These are phyloP conservation scores for Plestiodon gilberti DNA, from an alignment of 2,113 vertebrate genomes.

Conservation along the genomic window DNA sequence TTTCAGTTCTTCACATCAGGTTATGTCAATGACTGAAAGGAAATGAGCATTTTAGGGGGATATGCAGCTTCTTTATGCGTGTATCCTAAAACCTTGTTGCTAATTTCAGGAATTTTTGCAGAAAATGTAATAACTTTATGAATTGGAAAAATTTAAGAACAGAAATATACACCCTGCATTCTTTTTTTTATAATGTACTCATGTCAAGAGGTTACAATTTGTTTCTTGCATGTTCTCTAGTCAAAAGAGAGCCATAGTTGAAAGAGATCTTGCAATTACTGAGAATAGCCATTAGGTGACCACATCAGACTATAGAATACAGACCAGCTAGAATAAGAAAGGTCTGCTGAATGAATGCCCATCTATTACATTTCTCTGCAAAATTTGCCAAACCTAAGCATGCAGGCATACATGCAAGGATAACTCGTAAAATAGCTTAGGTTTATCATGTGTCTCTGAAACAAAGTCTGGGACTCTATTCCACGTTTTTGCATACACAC, in stretches of 20 bases:
- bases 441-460: background rate
- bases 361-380: background rate
- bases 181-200: background rate
- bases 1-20: background rate
- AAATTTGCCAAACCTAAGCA: background rate
- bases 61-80: background rate
- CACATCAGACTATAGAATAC: conserved; percentile 72
- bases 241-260: background rate
- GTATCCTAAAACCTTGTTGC: background rate
- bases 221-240: background rate
- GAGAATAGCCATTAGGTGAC: conserved; percentile 73
- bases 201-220: background rate
- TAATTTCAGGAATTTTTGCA: background rate
- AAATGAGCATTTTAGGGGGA: background rate
- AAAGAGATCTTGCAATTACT: conserved; percentile 62
- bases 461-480: background rate
- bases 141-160: background rate
- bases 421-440: background rate
- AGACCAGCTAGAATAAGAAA: background rate
- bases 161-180: accelerated
- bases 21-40: background rate
- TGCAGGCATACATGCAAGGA: background rate
- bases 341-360: background rate
- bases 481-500: background rate
- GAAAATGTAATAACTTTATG: background rate